These are phyloP conservation scores for Chrysemys picta DNA, from an alignment of 2,113 vertebrate species.

Conservation along the genomic window DNA sequence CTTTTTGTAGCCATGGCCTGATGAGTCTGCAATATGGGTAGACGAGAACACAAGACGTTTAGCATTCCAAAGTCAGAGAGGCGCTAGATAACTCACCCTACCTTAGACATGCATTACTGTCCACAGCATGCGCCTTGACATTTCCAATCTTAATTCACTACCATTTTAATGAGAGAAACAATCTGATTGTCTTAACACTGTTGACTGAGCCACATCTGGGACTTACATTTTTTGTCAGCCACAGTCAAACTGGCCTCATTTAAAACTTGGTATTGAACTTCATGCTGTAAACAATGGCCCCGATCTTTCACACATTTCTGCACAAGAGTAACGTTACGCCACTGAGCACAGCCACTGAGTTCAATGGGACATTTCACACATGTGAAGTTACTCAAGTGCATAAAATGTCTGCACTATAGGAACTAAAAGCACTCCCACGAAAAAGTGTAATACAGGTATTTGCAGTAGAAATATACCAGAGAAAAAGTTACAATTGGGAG, in stretches of 20 bases:
- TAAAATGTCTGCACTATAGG: neutral
- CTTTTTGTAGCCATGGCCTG: neutral
- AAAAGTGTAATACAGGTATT: neutral
- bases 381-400: neutral
- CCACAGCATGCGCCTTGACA: accelerated
- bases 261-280: neutral
- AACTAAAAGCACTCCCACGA: neutral
- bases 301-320: accelerated
- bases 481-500: neutral
- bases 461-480: neutral
- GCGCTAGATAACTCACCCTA: neutral
- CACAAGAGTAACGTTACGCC: neutral
- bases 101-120: accelerated
- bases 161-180: neutral
- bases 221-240: neutral
- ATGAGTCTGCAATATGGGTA: neutral
- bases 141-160: neutral
- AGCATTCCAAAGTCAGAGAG: neutral
- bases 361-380: neutral
- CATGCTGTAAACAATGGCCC: neutral
- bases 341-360: neutral
- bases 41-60: neutral
- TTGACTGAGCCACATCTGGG: neutral
- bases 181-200: neutral
- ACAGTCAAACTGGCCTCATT: neutral